Conservation (phyloP, 2,888 invertebrate species). For the Pandemis corylana region DNA sequence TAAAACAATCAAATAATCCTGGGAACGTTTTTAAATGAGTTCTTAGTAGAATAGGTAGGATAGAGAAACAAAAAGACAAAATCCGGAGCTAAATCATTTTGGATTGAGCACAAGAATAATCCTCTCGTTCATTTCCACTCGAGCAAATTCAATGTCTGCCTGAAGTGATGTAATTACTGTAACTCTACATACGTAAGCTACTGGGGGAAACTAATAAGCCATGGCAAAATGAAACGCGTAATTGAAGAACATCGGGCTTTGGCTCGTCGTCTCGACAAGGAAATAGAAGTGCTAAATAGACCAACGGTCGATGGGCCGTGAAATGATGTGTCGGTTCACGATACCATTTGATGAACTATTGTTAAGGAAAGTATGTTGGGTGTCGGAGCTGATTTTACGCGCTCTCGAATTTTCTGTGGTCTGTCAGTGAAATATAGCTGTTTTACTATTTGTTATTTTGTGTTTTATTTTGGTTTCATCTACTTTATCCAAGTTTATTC, state of each 20-base stretch:
- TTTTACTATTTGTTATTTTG: background rate
- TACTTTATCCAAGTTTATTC: background rate
- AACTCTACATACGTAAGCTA: constrained; percentile 37
- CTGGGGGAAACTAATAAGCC: constrained; percentile 40
- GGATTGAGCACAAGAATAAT: constrained; percentile 13
- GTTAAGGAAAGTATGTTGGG: constrained; percentile 62
- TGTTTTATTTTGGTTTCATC: constrained; percentile 42
- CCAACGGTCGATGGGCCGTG: constrained; percentile 68
- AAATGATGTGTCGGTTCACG: constrained; percentile 65
- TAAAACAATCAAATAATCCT: constrained; percentile 30
- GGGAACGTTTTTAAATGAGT: constrained; percentile 35
- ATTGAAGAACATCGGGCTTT: constrained; percentile 56
- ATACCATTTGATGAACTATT: constrained; percentile 70
- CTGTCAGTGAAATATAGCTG: constrained; percentile 14
- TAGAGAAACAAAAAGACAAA: constrained; percentile 21
- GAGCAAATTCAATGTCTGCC: constrained; percentile 22
- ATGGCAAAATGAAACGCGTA: constrained; percentile 51
- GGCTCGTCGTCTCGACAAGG: constrained; percentile 57
- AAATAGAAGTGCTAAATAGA: constrained; percentile 75
- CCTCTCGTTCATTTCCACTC: constrained; percentile 19
- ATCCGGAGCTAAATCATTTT: constrained; percentile 16
- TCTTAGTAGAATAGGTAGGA: constrained; percentile 21
- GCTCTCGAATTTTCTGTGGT: constrained; percentile 51
- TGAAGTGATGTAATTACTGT: constrained; percentile 44
- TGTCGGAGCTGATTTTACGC: constrained; percentile 56